A percentile compares a stretch with the other conserved stretches of the same genome.
Conservation (phyloP, 2,797 vertebrate genomes). For the Ambastaia sidthimunki region DNA sequence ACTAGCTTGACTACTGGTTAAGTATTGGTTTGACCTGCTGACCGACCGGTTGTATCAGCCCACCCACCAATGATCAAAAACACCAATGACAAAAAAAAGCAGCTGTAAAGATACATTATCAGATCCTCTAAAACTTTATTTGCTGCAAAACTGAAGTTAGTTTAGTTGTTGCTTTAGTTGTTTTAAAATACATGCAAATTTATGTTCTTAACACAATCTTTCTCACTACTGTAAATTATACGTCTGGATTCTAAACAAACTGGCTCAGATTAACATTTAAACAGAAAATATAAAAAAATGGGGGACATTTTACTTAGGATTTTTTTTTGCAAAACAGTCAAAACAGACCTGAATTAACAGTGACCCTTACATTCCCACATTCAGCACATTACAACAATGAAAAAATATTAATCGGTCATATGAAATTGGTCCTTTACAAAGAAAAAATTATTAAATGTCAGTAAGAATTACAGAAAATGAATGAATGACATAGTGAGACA, state of each 20-base stretch:
- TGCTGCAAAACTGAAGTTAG: too few species aligned
- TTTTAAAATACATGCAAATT: background rate
- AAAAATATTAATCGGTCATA: background rate
- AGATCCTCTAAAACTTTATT: too few species aligned
- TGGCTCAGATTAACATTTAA: background rate
- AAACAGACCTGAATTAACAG: background rate
- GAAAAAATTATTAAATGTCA: background rate
- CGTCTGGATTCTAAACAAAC: background rate
- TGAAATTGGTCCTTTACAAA: background rate
- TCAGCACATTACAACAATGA: background rate
- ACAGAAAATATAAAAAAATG: background rate
- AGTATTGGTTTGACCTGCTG: slow-evolving; percentile 36
- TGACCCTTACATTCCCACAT: background rate
- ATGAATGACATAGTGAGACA: slow-evolving; percentile 14
- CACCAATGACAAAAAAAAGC: background rate
- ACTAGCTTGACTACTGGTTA: slow-evolving; percentile 11
- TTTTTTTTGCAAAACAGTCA: background rate
- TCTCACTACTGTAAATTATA: background rate
- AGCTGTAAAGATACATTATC: background rate
- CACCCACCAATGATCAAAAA: background rate
- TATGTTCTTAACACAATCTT: background rate
- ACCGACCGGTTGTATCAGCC: background rate
- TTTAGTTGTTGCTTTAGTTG: background rate
- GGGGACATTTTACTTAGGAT: background rate
- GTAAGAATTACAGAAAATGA: slow-evolving; percentile 1